Conservation (phyloP, 37 sponge, comb jelly and placozoan species). For the Haliclona indistincta region DNA sequence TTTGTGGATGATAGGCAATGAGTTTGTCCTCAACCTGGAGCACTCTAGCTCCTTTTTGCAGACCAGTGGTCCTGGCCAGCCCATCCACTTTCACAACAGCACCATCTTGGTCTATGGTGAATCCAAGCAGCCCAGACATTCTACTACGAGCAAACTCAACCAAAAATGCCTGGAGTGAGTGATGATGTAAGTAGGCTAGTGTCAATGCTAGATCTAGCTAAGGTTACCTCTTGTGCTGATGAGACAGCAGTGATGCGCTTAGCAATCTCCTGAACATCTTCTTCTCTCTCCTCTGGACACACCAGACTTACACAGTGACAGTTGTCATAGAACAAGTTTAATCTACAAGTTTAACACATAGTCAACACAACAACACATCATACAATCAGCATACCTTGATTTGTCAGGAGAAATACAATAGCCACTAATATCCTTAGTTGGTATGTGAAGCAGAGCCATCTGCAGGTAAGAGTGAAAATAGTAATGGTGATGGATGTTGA, state of each 20-base stretch:
- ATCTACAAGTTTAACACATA: conserved; percentile 27
- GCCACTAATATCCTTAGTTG: conserved; percentile 56
- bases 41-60: conserved; percentile 29
- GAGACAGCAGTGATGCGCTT: conserved; percentile 32
- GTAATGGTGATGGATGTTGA: neutral
- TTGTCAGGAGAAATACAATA: conserved; percentile 26
- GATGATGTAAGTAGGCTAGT: neutral
- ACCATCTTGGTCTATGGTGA: conserved; percentile 54
- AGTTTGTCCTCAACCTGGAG: conserved; percentile 64
- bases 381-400: conserved; percentile 8
- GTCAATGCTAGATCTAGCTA: neutral
- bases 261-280: conserved; percentile 39
- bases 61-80: conserved; percentile 53
- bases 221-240: neutral
- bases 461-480: no score
- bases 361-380: neutral
- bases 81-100: conserved; percentile 56
- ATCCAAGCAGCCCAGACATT: conserved; percentile 39
- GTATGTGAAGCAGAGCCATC: conserved; percentile 59
- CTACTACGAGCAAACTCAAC: conserved; percentile 50
- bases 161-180: conserved; percentile 26
- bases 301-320: conserved; percentile 58
- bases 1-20: conserved; percentile 36
- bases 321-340: conserved; percentile 71
- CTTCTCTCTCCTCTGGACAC: conserved; percentile 28